Evolutionary conservation across 2,888 invertebrate genomes (phyloP).

Genomic region (Idaea dimidiata): DNA sequence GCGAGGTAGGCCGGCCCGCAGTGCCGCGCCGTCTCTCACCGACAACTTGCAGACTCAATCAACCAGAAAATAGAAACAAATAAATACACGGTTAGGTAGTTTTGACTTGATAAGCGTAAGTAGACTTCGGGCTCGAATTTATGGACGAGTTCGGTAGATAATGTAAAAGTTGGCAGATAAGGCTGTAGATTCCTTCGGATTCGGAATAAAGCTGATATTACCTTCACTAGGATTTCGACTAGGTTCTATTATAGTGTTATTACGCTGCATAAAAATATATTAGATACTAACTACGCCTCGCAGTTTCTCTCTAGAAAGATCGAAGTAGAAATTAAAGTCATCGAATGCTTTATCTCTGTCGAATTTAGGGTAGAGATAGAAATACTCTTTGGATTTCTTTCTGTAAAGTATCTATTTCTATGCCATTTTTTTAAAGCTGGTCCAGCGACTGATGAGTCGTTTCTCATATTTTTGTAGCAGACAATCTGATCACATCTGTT

Average conservation of each 20-base stretch:
- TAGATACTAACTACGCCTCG: constrained; percentile 3
- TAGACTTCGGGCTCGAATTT: constrained; percentile 66
- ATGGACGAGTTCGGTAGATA: constrained; percentile 69
- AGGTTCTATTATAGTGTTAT: constrained; percentile 50
- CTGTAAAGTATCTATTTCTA: too few relatives aligned
- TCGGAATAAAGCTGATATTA: constrained; percentile 56
- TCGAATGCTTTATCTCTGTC: too few relatives aligned
- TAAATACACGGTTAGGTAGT: constrained; percentile 75
- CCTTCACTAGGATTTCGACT: constrained; percentile 40
- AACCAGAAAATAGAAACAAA: constrained; percentile 76
- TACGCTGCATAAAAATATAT: constrained; percentile 29
- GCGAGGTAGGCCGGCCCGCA: constrained; percentile 64
- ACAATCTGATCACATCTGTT: too few relatives aligned
- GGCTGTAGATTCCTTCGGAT: constrained; percentile 56
- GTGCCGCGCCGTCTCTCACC: constrained; percentile 47
- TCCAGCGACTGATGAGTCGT: too few relatives aligned
- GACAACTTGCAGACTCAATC: constrained; percentile 68
- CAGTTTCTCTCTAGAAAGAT: too few relatives aligned
- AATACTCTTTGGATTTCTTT: too few relatives aligned
- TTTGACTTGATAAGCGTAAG: constrained; percentile 75
- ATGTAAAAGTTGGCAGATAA: constrained; percentile 75
- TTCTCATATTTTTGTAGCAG: too few relatives aligned
- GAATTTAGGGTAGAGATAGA: too few relatives aligned
- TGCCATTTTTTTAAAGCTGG: too few relatives aligned
- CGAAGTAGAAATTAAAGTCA: too few relatives aligned